These are phyloP conservation scores for Naja naja DNA, from an alignment of 2,113 vertebrate species.

Conservation along the genomic window DNA sequence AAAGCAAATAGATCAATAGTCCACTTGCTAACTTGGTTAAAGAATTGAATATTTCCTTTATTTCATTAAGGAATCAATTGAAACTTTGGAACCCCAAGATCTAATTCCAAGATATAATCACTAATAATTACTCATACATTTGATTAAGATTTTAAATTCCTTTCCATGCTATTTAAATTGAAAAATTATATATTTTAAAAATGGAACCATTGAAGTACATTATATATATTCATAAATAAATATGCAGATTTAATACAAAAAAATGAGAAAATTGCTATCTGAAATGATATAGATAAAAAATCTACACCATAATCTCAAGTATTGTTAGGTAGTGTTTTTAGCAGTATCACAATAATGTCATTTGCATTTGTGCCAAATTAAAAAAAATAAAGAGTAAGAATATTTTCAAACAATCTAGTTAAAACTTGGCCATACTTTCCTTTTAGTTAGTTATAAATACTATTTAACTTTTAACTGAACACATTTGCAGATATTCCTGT, in stretches of 20 bases:
- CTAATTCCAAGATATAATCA: slow-evolving; percentile 47
- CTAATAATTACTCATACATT: slow-evolving; percentile 40
- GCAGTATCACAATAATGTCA: not conserved
- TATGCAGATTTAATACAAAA: not conserved
- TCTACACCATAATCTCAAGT: not conserved
- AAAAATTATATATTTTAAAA: not conserved
- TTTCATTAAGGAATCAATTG: slow-evolving; percentile 27
- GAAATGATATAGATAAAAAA: slow-evolving; percentile 16
- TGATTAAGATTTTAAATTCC: slow-evolving; percentile 52
- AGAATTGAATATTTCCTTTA: slow-evolving; percentile 20
- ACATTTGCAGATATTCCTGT: not conserved
- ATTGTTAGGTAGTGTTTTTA: not conserved
- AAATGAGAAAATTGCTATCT: not conserved
- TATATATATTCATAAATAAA: not conserved
- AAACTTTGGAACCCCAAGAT: slow-evolving; percentile 24
- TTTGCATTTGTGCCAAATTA: not conserved
- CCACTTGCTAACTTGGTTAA: slow-evolving; percentile 9
- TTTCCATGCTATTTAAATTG: slow-evolving; percentile 35
- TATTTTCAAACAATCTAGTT: not conserved
- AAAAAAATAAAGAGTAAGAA: not conserved
- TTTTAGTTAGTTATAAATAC: not conserved
- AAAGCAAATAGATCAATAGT: slow-evolving; percentile 53
- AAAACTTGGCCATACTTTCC: not conserved
- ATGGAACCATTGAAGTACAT: no score
- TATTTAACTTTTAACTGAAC: not conserved